phyloP scores from a whole-genome alignment of 1,140 invertebrate species.

The Dinoponera quadriceps region DNA sequence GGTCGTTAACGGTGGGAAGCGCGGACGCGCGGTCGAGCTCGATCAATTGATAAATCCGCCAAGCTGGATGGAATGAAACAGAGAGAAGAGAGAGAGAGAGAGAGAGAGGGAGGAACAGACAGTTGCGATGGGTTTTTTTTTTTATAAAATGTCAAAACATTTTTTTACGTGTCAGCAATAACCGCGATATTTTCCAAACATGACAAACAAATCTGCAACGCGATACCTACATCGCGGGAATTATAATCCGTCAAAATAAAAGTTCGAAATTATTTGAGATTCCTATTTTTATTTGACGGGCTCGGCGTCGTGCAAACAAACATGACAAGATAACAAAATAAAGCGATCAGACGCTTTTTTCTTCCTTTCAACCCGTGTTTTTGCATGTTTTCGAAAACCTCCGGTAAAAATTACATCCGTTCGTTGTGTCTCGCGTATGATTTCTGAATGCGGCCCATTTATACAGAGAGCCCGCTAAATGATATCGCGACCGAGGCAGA shows the following conservation, averaged over 20 bases:
- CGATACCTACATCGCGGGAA: neutral
- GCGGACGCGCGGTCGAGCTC: neutral
- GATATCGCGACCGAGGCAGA: too few relatives aligned
- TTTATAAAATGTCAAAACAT: constrained; percentile 44
- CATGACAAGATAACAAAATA: constrained; percentile 5
- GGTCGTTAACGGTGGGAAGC: neutral
- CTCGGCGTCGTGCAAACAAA: neutral
- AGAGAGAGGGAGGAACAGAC: neutral
- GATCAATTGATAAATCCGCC: constrained; percentile 18
- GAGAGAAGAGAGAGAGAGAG: too few relatives aligned
- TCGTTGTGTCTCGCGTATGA: too few relatives aligned
- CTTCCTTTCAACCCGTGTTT: neutral
- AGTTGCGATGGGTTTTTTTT: constrained; percentile 19
- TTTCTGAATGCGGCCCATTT: too few relatives aligned
- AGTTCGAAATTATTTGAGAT: constrained; percentile 28
- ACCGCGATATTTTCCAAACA: constrained; percentile 43
- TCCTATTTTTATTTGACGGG: constrained; percentile 44
- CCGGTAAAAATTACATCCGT: too few relatives aligned
- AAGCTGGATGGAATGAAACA: neutral
- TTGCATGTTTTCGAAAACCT: too few relatives aligned
- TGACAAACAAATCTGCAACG: constrained; percentile 44
- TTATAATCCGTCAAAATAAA: constrained; percentile 54
- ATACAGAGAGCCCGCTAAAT: too few relatives aligned
- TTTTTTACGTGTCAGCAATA: constrained; percentile 34
- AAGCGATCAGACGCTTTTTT: constrained; percentile 6